Evolutionary conservation across 2,797 vertebrate genomes (phyloP), one percentile per base, ranked within the genome.

Genomic region (Alcedo atthis): DNA sequence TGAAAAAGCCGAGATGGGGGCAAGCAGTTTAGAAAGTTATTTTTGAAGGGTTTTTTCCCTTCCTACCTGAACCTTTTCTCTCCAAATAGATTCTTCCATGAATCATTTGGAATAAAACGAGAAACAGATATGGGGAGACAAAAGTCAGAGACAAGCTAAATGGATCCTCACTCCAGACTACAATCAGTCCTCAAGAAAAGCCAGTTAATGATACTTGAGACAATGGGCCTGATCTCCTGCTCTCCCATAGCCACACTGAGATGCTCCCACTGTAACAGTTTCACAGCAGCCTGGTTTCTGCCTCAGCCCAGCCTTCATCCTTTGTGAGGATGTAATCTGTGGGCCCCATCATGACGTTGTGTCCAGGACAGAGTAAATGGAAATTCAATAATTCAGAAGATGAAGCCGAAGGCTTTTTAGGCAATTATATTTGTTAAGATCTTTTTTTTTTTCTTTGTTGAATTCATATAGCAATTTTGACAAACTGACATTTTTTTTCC

Each of bases 171-270:
- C 81, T 89, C 85, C 32, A 78, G 73, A 75, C 81, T 93, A 91
- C 86, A 94, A 79, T 81, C 59, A 77, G 74, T 88, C 57, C 88
- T 87, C 37, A 5, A 77, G 90, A 93, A 91, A 94, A 94, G 88
- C 15, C 86, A 86, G 78, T 93, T 94, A 92, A 90, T 91, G 93
- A 71, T 77, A 91, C 90, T 90, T 92, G 90, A 94, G 92, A 81
- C 88, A 90, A 79, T 53, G 53, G 79, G 45, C 68, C 71, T 94
- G 86, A 84, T 94, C 78, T 87, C 80, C 64, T 79, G 81, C 61
- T 77, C 67, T 82, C 68, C 90, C 68, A 53, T 32, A 91, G 53
- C 83, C 67, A 45, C 77, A 54, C 40, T 70, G 75, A 82, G 95
- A 94, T 73, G 28, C 40, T 87, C 43, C 76, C 59, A 55, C 58